A percentile compares a stretch with the other conserved stretches of the same genome.
Conservation (phyloP, 2,888 invertebrate species). For the Zhuqinia jingwanae region DNA sequence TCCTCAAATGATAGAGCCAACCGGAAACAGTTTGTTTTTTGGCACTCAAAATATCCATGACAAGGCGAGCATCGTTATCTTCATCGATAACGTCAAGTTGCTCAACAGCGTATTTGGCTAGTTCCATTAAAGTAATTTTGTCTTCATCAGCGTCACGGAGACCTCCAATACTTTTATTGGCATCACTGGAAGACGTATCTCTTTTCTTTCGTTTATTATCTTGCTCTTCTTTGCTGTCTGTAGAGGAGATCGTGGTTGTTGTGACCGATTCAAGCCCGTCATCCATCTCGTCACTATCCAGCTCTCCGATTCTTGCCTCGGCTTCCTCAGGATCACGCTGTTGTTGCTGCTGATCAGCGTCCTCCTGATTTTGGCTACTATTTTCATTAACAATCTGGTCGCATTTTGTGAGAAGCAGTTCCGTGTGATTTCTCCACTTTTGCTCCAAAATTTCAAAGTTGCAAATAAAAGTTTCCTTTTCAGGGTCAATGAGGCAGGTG, state of each 20-base stretch:
- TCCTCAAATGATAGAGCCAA: constrained; percentile 83
- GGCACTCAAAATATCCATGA: constrained; percentile 82
- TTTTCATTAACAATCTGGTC: constrained; percentile 82
- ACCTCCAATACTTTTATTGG: constrained; percentile 73
- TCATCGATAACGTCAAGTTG: constrained; percentile 83
- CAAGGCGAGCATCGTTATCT: constrained; percentile 82
- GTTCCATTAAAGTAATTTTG: constrained; percentile 80
- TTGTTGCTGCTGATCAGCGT: constrained; percentile 75
- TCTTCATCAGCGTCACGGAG: constrained; percentile 78
- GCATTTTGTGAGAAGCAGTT: constrained; percentile 85
- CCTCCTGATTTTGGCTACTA: constrained; percentile 81
- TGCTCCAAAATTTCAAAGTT: constrained; percentile 85
- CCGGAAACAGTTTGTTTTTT: constrained; percentile 84
- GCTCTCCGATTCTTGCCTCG: constrained; percentile 80
- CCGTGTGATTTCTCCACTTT: constrained; percentile 85
- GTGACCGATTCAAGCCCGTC: constrained; percentile 24
- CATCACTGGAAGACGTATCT: constrained; percentile 25
- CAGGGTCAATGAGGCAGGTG: constrained; percentile 80
- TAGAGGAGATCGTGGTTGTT: constrained; percentile 7
- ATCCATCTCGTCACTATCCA: constrained; percentile 76
- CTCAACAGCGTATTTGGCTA: constrained; percentile 82
- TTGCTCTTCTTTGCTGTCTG: too few relatives aligned
- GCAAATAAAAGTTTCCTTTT: constrained; percentile 82
- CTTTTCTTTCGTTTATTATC: constrained; percentile 26
- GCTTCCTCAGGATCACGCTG: constrained; percentile 79